These are phyloP conservation scores for Platycheirus rosarum DNA, from an alignment of 2,888 invertebrate species.

Conservation along the genomic window DNA sequence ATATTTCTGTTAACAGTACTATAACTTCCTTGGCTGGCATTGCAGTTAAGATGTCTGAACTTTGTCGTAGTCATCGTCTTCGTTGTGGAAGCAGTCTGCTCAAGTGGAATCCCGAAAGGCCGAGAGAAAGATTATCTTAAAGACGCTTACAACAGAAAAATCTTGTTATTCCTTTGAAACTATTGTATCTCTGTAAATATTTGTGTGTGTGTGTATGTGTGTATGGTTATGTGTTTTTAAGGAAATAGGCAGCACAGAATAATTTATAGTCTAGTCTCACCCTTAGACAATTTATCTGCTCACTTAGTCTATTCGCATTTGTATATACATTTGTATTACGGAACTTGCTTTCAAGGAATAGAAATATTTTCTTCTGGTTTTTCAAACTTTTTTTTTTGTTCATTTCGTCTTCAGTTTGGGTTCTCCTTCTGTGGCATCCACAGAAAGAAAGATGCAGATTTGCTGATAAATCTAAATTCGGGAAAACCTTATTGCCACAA, in stretches of 20 bases:
- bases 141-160: conserved; percentile 55
- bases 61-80: conserved; percentile 14
- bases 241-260: conserved; percentile 44
- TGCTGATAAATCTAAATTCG: conserved; percentile 72
- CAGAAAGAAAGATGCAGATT: conserved; percentile 64
- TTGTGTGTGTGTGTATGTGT: conserved; percentile 21
- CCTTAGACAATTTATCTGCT: conserved; percentile 73
- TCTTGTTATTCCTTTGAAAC: conserved; percentile 56
- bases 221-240: no score
- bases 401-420: background rate
- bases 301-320: conserved; percentile 54
- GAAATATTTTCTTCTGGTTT: conserved; percentile 30
- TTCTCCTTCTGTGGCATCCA: conserved; percentile 16
- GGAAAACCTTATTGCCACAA: conserved; percentile 38
- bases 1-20: conserved; percentile 72
- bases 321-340: no score
- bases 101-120: conserved; percentile 31
- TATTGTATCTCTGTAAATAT: conserved; percentile 18
- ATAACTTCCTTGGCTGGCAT: conserved; percentile 63
- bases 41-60: conserved; percentile 68
- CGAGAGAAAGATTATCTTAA: conserved; percentile 65
- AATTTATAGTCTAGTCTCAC: conserved; percentile 73
- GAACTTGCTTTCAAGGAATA: conserved; percentile 35
- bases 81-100: background rate
- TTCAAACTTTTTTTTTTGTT: conserved; percentile 16